Conservation (phyloP, 37 sponge, comb jelly and placozoan genomes). For the Aplysina aerophoba region DNA sequence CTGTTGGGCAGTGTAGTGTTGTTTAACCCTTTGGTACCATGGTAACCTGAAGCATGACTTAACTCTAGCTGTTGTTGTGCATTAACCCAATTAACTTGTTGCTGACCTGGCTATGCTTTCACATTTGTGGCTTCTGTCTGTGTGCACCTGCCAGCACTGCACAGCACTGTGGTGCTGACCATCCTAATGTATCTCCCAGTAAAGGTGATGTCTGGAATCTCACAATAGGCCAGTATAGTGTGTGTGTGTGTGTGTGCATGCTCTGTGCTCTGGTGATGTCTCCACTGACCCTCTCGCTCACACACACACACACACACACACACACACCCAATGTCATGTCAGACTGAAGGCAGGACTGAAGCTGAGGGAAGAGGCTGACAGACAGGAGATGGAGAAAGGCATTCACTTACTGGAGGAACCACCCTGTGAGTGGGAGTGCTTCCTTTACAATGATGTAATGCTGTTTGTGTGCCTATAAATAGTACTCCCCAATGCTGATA, state of each 20-base stretch:
- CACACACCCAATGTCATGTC: background rate
- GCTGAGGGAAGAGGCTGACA: conserved; percentile 82
- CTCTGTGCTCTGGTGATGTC: background rate
- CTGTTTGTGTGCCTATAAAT: too few relatives aligned
- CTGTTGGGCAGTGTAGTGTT: too few relatives aligned
- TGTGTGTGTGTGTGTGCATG: conserved; percentile 21
- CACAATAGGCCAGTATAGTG: background rate
- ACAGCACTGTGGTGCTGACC: too few relatives aligned
- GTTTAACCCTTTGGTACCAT: too few relatives aligned
- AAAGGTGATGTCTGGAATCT: background rate
- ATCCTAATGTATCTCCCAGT: background rate
- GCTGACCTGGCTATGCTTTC: too few relatives aligned
- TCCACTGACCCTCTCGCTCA: background rate
- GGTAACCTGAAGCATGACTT: too few relatives aligned
- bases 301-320: background rate
- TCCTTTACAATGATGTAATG: too few relatives aligned
- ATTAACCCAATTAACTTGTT: too few relatives aligned
- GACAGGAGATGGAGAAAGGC: conserved; percentile 87
- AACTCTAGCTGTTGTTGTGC: too few relatives aligned
- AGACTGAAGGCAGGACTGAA: conserved; percentile 93
- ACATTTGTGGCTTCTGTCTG: too few relatives aligned
- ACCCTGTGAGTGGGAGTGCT: conserved; percentile 38
- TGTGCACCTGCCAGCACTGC: too few relatives aligned
- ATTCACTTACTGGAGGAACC: conserved; percentile 89
- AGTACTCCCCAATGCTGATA: too few relatives aligned